Evolutionary conservation across 2,888 invertebrate species (phyloP).

Genomic region (Theretra japonica): DNA sequence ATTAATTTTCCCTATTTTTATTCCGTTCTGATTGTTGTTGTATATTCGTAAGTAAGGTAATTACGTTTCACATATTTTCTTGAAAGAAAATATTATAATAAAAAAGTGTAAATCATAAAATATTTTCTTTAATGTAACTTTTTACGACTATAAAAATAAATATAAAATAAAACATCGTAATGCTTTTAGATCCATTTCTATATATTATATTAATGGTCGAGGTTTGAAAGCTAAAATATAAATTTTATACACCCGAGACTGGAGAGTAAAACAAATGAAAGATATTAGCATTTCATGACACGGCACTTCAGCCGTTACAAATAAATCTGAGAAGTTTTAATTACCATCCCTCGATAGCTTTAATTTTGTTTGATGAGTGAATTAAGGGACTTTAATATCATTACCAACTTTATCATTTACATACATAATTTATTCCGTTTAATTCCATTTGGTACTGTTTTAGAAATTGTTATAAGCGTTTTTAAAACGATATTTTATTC

Average conservation of each 20-base stretch:
- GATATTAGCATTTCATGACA: neutral
- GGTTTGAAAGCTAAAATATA: neutral
- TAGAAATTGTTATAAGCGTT: neutral
- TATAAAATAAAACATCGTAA: slow-evolving; percentile 4
- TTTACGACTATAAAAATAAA: no score
- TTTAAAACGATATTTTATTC: neutral
- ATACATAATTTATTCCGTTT: neutral
- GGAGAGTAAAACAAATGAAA: neutral
- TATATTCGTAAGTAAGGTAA: no score
- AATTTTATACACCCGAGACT: no score
- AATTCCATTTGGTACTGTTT: slow-evolving; percentile 1
- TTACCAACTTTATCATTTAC: slow-evolving; percentile 4
- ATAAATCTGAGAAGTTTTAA: slow-evolving; percentile 20
- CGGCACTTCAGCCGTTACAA: no score
- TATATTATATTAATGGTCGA: neutral
- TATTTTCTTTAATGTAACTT: no score
- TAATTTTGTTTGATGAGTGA: slow-evolving; percentile 16
- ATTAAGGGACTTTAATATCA: slow-evolving; percentile 15
- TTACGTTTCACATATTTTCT: no score
- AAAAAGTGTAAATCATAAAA: neutral
- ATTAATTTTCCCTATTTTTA: no score
- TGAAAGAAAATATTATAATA: neutral
- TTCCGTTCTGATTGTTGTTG: no score
- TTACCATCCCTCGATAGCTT: neutral
- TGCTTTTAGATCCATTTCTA: slow-evolving; percentile 7